Conservation (phyloP, 1,140 invertebrate species). For the Drosophila cardini region DNA sequence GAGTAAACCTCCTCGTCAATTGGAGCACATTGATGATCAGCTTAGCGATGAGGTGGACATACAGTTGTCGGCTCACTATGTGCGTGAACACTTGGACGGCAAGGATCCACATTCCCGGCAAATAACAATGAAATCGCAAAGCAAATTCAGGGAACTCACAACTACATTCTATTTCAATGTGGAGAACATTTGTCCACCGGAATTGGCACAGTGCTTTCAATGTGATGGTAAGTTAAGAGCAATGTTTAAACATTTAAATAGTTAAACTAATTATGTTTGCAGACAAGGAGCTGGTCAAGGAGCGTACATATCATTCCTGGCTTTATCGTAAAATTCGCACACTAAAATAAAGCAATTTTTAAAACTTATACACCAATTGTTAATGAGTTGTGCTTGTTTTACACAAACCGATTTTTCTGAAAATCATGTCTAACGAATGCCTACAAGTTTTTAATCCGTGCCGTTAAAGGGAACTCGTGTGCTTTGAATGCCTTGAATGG, state of each 20-base stretch:
- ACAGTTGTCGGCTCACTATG: constrained; percentile 62
- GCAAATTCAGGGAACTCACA: constrained; percentile 68
- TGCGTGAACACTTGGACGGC: constrained; percentile 69
- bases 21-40: constrained; percentile 66
- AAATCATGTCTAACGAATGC: constrained; percentile 73
- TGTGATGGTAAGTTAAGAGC: constrained; percentile 55
- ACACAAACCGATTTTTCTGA: constrained; percentile 59
- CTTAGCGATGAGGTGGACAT: constrained; percentile 75
- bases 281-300: constrained; percentile 75
- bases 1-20: constrained; percentile 49
- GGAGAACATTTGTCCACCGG: constrained; percentile 78
- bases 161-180: constrained; percentile 76
- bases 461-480: constrained; percentile 34
- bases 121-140: constrained; percentile 73
- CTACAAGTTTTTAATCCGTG: constrained; percentile 71
- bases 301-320: constrained; percentile 75
- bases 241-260: neutral
- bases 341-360: constrained; percentile 45
- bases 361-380: constrained; percentile 22
- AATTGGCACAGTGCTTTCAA: constrained; percentile 66
- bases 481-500: constrained; percentile 32
- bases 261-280: constrained; percentile 1
- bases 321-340: constrained; percentile 73
- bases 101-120: constrained; percentile 73
- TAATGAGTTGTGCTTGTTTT: constrained; percentile 22